A percentile compares a stretch with the other conserved stretches of the same genome.
phyloP scores from a whole-genome alignment of 2,888 invertebrate species.

The Sarcophaga caerulescens region DNA sequence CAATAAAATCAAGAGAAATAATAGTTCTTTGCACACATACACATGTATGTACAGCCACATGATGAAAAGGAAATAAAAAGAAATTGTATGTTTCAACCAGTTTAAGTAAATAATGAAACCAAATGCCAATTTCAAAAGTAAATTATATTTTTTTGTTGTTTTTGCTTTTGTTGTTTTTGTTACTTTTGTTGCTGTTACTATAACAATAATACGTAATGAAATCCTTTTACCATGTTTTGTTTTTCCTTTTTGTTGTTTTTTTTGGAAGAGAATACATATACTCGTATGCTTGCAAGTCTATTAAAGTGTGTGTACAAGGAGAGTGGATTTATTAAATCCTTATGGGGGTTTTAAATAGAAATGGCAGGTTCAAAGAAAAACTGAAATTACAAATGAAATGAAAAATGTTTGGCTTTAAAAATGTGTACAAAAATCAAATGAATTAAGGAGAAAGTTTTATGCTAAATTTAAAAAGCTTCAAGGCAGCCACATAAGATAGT shows the following conservation, averaged over 20 bases:
- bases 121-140: slow-evolving; percentile 55
- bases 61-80: not conserved
- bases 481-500: too few species aligned
- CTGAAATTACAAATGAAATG: slow-evolving; percentile 11
- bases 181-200: not conserved
- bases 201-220: not conserved
- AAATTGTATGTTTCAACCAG: slow-evolving; percentile 13
- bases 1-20: not conserved
- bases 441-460: not conserved
- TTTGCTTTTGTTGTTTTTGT: too few species aligned
- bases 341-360: slow-evolving; percentile 56
- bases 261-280: not conserved
- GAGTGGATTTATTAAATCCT: slow-evolving; percentile 52
- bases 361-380: slow-evolving; percentile 44
- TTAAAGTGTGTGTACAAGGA: slow-evolving; percentile 28
- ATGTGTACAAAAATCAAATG: too few species aligned
- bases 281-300: not conserved
- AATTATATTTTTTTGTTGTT: slow-evolving; percentile 8
- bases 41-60: too few species aligned
- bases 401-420: not conserved
- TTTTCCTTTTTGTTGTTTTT: not conserved
- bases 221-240: too few species aligned
- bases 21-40: not conserved
- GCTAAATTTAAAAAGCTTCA: too few species aligned
- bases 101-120: slow-evolving; percentile 58